phyloP scores from a whole-genome alignment of 2,888 invertebrate species.

The Tyria jacobaeae region DNA sequence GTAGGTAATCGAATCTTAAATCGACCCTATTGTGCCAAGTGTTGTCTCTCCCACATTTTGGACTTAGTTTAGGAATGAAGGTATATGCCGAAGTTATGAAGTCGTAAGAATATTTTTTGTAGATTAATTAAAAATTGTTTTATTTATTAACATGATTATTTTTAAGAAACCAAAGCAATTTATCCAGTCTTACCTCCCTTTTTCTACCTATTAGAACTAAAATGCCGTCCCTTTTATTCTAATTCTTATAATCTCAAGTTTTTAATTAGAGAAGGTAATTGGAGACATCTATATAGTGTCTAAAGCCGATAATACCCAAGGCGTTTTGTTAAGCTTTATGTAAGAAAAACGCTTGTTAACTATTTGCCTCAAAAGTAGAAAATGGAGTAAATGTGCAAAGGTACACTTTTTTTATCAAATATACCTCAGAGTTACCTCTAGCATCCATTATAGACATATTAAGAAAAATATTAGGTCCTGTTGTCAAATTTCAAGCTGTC shows the following conservation, averaged over 20 bases:
- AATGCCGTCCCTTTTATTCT: not conserved
- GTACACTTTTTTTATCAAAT: too few relatives aligned
- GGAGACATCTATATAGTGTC: not conserved
- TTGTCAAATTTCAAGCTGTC: not conserved
- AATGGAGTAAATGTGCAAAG: too few relatives aligned
- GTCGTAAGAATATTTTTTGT: too few relatives aligned
- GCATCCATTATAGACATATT: not conserved
- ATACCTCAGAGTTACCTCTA: not conserved
- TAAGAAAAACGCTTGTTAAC: not conserved
- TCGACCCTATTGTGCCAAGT: not conserved
- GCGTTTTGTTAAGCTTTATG: not conserved
- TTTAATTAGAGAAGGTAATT: not conserved
- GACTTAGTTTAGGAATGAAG: not conserved
- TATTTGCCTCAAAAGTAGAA: not conserved
- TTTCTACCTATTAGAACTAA: not conserved
- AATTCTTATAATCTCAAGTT: not conserved
- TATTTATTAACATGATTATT: too few relatives aligned
- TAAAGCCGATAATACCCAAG: not conserved
- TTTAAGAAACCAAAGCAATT: not conserved
- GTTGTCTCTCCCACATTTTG: not conserved
- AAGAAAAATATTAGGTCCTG: too few relatives aligned
- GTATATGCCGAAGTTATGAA: too few relatives aligned
- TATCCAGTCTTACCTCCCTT: not conserved
- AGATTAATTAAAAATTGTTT: too few relatives aligned
- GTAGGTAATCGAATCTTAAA: not conserved